A percentile compares a stretch with the other conserved stretches of the same genome.
These are phyloP conservation scores for Eulacestoma nigropectus DNA, from an alignment of 2,113 vertebrate species.

Conservation along the genomic window DNA sequence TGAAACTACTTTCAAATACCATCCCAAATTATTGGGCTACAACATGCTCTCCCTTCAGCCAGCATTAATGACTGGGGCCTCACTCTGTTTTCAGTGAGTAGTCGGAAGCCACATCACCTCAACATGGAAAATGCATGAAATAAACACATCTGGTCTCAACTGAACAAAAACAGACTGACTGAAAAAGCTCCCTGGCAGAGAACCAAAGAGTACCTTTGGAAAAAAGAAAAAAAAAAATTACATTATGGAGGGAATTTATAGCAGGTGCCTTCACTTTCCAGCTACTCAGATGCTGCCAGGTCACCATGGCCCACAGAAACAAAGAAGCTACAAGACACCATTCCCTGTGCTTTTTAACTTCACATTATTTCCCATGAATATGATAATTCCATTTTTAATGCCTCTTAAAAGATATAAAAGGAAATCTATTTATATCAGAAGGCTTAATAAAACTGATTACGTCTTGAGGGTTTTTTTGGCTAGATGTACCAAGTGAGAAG, in stretches of 20 bases:
- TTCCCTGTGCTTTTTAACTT: background rate
- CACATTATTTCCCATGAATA: background rate
- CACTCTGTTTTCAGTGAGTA: background rate
- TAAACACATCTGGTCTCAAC: background rate
- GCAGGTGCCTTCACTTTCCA: background rate
- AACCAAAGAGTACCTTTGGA: background rate
- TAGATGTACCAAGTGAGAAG: background rate
- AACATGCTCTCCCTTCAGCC: background rate
- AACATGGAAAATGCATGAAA: background rate
- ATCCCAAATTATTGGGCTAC: background rate
- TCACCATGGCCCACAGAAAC: background rate
- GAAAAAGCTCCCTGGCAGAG: background rate
- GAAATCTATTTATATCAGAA: background rate
- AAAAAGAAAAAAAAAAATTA: too few species aligned
- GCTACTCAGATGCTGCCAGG: background rate
- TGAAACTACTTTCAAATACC: background rate
- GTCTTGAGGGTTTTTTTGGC: background rate
- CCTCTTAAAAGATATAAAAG: background rate
- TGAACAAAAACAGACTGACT: background rate
- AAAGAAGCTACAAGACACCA: background rate
- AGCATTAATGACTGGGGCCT: background rate
- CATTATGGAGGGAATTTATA: background rate
- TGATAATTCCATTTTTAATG: background rate
- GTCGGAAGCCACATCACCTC: background rate
- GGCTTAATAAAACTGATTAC: background rate